phyloP scores from a whole-genome alignment of 2,888 invertebrate species.

The Nasonovia ribisnigri region DNA sequence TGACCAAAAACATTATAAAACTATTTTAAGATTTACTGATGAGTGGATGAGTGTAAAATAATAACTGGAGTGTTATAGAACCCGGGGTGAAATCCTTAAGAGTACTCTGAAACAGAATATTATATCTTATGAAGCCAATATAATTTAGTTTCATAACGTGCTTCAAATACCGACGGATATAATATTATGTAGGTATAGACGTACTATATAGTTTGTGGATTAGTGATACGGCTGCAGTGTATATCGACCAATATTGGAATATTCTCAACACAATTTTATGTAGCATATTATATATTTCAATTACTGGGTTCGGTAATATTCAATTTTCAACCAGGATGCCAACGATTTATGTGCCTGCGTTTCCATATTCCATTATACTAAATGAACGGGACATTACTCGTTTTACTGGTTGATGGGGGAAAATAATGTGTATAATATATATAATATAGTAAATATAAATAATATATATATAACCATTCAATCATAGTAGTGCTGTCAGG shows the following conservation, averaged over 20 bases:
- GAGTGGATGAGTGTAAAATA: not conserved
- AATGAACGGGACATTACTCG: constrained; percentile 55
- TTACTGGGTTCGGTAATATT: constrained; percentile 54
- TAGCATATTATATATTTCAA: constrained; percentile 56
- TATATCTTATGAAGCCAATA: not conserved
- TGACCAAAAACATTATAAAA: not conserved
- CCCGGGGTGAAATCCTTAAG: not conserved
- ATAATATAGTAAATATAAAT: not conserved
- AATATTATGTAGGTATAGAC: not conserved
- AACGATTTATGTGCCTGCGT: constrained; percentile 52
- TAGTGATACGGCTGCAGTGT: not conserved
- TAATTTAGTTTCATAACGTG: not conserved
- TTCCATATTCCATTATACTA: constrained; percentile 56
- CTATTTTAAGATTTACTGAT: not conserved
- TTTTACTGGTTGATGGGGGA: constrained; percentile 26
- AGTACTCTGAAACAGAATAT: not conserved
- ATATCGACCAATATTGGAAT: constrained; percentile 31
- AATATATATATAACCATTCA: constrained; percentile 30
- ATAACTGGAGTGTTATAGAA: not conserved
- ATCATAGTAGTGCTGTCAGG: constrained; percentile 9
- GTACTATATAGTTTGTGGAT: not conserved
- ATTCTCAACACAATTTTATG: constrained; percentile 46
- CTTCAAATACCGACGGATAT: not conserved
- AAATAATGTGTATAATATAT: constrained; percentile 33
- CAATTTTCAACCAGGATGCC: constrained; percentile 51